These are phyloP conservation scores for Drosophila nasuta DNA, from an alignment of 1,140 invertebrate genomes.

Conservation along the genomic window DNA sequence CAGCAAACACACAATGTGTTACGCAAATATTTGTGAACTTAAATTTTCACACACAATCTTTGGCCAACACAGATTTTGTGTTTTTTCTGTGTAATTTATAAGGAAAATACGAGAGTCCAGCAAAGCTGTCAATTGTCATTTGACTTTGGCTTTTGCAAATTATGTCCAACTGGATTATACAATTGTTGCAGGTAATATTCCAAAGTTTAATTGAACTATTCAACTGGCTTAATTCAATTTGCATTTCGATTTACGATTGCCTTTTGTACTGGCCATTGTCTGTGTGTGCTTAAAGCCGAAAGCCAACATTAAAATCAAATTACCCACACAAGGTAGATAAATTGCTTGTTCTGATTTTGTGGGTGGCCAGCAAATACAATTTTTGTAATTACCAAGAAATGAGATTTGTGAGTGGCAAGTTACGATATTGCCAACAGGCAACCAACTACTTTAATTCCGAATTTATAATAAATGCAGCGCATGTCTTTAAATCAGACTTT, in stretches of 20 bases:
- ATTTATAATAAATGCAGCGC: not conserved
- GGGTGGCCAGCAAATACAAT: not conserved
- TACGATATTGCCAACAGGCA: not conserved
- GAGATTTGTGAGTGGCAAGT: slow-evolving; percentile 4
- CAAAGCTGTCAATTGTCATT: slow-evolving; percentile 2
- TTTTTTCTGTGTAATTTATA: not conserved
- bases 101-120: not conserved
- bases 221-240: slow-evolving; percentile 41
- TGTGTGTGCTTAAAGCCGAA: slow-evolving; percentile 17
- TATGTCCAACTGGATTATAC: not conserved
- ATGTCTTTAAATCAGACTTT: not conserved
- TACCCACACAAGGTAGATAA: slow-evolving; percentile 1
- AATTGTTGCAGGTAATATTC: slow-evolving; percentile 23
- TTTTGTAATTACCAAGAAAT: slow-evolving; percentile 19
- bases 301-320: slow-evolving; percentile 20
- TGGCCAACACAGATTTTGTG: not conserved
- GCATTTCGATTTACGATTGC: slow-evolving; percentile 23
- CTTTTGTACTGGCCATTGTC: slow-evolving; percentile 21
- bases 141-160: not conserved
- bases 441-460: not conserved
- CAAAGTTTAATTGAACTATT: slow-evolving; percentile 30
- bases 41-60: not conserved
- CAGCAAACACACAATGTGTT: slow-evolving; percentile 7
- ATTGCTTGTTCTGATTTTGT: not conserved
- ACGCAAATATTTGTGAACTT: slow-evolving; percentile 20